A percentile compares a stretch with the other conserved stretches of the same genome.
Conservation (phyloP, 2,888 invertebrate genomes). For the Drosophila antonietae region DNA sequence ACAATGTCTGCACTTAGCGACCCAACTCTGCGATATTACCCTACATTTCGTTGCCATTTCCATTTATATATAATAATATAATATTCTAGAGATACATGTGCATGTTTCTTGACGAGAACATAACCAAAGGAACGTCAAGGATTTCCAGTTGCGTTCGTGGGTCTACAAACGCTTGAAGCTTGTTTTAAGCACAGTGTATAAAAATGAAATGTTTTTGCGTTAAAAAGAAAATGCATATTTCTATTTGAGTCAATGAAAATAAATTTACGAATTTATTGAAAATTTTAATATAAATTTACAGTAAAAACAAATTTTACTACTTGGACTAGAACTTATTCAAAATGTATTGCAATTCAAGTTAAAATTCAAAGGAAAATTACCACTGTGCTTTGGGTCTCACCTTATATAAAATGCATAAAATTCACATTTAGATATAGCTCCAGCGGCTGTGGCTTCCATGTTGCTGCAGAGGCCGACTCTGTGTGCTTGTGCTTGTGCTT, state of each 20-base stretch:
- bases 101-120: slow-evolving; percentile 19
- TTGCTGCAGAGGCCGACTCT: slow-evolving; percentile 25
- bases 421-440: slow-evolving; percentile 68
- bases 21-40: slow-evolving; percentile 37
- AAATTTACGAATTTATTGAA: neutral
- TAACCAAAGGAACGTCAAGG: slow-evolving; percentile 58
- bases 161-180: slow-evolving; percentile 36
- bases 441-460: slow-evolving; percentile 53
- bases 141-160: slow-evolving; percentile 54
- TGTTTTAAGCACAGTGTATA: slow-evolving; percentile 45
- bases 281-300: neutral
- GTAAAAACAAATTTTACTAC: neutral
- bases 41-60: slow-evolving; percentile 72
- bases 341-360: too few relatives aligned
- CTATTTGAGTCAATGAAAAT: neutral
- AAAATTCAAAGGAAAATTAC: neutral
- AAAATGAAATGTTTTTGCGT: neutral
- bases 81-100: slow-evolving; percentile 9
- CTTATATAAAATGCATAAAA: slow-evolving; percentile 73
- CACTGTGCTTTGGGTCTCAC: slow-evolving; percentile 54
- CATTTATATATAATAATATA: slow-evolving; percentile 1
- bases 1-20: slow-evolving; percentile 66
- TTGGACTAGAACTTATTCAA: too few relatives aligned
- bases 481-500: slow-evolving; percentile 9
- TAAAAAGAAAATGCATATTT: too few relatives aligned